These are phyloP conservation scores for Scytalopus superciliaris DNA, from an alignment of 2,113 vertebrate species.

Conservation along the genomic window DNA sequence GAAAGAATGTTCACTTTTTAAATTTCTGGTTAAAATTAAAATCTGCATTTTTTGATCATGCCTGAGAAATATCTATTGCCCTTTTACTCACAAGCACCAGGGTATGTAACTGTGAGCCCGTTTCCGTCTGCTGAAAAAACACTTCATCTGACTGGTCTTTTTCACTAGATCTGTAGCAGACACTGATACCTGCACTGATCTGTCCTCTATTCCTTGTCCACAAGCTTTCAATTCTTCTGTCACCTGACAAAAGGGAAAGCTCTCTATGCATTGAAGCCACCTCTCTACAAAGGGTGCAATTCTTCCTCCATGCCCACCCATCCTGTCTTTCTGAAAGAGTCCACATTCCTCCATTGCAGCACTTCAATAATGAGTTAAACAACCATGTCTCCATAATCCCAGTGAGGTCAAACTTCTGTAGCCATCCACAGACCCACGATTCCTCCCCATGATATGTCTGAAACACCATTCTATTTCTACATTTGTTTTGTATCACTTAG, in stretches of 20 bases:
- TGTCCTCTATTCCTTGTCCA: background rate
- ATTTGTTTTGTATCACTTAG: background rate
- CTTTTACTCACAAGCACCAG: background rate
- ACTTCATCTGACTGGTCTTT: background rate
- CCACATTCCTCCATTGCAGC: background rate
- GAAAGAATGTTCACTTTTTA: background rate
- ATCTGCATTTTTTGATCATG: background rate
- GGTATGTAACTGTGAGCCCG: background rate
- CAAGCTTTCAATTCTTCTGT: background rate
- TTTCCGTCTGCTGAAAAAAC: background rate
- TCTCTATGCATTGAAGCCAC: background rate
- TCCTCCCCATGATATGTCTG: background rate
- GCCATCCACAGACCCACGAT: background rate
- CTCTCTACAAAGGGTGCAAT: background rate
- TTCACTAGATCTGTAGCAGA: background rate
- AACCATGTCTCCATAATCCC: background rate
- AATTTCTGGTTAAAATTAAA: background rate
- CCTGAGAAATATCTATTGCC: background rate
- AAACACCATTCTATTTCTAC: background rate
- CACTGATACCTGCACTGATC: background rate
- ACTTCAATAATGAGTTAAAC: background rate
- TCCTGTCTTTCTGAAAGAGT: background rate
- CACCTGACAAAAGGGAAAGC: background rate
- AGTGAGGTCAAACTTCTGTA: too few relatives aligned
- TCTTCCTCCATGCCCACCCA: background rate